Percentiles rank a stretch among this genome's conserved stretches.
These are phyloP conservation scores for Drosophila littoralis DNA, from an alignment of 1,140 invertebrate genomes.

Conservation along the genomic window DNA sequence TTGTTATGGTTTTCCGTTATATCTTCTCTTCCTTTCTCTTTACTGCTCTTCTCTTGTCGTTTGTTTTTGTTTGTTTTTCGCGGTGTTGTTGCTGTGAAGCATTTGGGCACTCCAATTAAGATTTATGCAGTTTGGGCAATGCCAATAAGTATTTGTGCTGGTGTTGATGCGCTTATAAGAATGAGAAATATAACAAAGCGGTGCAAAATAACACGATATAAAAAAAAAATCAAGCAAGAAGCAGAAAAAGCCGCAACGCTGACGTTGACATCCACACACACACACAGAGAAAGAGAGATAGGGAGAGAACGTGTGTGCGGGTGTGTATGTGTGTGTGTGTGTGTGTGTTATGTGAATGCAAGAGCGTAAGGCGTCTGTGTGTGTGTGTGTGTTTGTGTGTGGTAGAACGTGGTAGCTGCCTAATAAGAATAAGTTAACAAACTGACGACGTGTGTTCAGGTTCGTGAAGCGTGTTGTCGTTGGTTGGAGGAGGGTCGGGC, in stretches of 20 bases:
- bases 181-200: conserved; percentile 63
- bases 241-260: conserved; percentile 77
- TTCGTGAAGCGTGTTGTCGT: conserved; percentile 18
- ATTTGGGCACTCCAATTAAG: conserved; percentile 32
- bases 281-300: conserved; percentile 16
- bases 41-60: conserved; percentile 1
- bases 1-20: conserved; percentile 29
- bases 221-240: conserved; percentile 59
- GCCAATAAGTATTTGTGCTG: conserved; percentile 65
- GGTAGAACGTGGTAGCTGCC: conserved; percentile 56
- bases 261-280: conserved; percentile 57
- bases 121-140: conserved; percentile 47
- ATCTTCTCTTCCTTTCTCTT: conserved; percentile 14
- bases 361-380: background rate
- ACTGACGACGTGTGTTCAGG: conserved; percentile 67
- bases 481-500: background rate
- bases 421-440: conserved; percentile 70
- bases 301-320: conserved; percentile 16
- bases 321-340: conserved; percentile 13
- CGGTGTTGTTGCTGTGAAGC: conserved; percentile 4
- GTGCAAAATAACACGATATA: conserved; percentile 67
- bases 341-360: conserved; percentile 6
- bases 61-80: conserved; percentile 14
- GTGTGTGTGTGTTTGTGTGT: conserved; percentile 40
- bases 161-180: conserved; percentile 52